Base-by-base conservation (phyloP, 2,888 invertebrate species). In the Adela reaumurella region DNA sequence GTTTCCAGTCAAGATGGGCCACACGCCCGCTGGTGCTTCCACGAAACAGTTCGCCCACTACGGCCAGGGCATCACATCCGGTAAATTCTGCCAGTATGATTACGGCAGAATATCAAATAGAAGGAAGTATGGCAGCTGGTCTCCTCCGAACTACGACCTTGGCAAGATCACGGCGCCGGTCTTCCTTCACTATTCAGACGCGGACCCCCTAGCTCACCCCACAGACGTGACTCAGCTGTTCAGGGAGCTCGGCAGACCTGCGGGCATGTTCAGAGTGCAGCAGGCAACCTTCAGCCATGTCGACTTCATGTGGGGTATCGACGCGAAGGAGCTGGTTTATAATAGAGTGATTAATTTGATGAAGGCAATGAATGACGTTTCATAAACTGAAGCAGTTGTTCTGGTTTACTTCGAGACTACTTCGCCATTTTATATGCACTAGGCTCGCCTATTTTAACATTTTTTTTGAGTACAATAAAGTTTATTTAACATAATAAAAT, bases 231-330 rank as follows among this genome's bases (percentile, higher is more conserved):
- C 81, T 49, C 71, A 69, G 50, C 61, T 88, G 19, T 80, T 74
- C 42, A 63, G 59, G 11, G 72, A 74, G 61, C 74, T 81, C 53
- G 83, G 80, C 49, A 84, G 76, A 56, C 68, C 81, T 43, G 73
- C 82, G 2, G 82, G 81, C 14, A 74, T 81, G 53, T 83, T 83
- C 64, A 64, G 78, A 44, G 78, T 89, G 10, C 76, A 82, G 0
- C 67, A 81, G 58, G 58, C 68, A 2, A 65, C 67, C 5, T 89
- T 88, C 58, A 87, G 83, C 60, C 89, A 90, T 61, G 60, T 89
- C 52, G 89, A 90, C 60, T 89, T 87, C 60, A 67, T 87, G 54
- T 87, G 85, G 83, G 88, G 82, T 14, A 82, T 81, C 14, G 77
- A 87, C 60, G 83, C 82, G 0, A 80, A 73, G 49, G 68, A 70